Evolutionary conservation across 2,888 invertebrate genomes (phyloP).

Genomic region (Synergus umbraculus): DNA sequence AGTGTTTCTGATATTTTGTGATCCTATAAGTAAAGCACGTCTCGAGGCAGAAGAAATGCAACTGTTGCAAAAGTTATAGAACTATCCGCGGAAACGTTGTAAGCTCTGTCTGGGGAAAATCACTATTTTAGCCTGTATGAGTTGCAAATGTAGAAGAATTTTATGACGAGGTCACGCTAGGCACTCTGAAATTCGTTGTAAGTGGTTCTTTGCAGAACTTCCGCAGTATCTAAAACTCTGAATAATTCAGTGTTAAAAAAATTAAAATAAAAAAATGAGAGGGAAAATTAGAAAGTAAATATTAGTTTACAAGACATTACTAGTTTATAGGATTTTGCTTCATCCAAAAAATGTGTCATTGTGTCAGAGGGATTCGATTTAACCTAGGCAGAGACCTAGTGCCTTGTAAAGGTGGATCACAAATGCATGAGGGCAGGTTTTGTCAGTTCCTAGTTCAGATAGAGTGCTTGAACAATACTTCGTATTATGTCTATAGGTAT

Average conservation of each 20-base stretch:
- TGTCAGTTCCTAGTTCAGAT: slow-evolving; percentile 2
- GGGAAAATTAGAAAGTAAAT: neutral
- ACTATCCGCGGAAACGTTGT: neutral
- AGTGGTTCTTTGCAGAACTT: neutral
- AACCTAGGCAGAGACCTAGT: neutral
- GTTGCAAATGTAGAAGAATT: slow-evolving; percentile 22
- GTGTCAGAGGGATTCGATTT: neutral
- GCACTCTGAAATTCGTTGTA: slow-evolving; percentile 2
- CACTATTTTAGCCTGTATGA: slow-evolving; percentile 5
- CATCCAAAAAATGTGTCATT: slow-evolving; percentile 1
- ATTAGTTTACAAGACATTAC: too few relatives aligned
- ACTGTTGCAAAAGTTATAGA: neutral
- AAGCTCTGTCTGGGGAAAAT: neutral
- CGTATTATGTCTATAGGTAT: neutral
- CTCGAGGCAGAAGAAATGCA: neutral
- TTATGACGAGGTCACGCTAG: slow-evolving; percentile 24
- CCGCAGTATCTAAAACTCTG: slow-evolving; percentile 6
- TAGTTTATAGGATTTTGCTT: neutral
- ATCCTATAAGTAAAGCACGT: neutral
- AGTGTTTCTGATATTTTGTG: neutral
- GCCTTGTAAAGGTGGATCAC: slow-evolving; percentile 10
- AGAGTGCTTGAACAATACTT: slow-evolving; percentile 12
- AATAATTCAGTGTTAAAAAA: slow-evolving; percentile 5
- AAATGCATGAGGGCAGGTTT: slow-evolving; percentile 24
- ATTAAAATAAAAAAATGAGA: neutral